Percentiles rank a stretch among this genome's conserved stretches.
Conservation (phyloP, 1,140 invertebrate genomes). For the Pristionchus pacificus region DNA sequence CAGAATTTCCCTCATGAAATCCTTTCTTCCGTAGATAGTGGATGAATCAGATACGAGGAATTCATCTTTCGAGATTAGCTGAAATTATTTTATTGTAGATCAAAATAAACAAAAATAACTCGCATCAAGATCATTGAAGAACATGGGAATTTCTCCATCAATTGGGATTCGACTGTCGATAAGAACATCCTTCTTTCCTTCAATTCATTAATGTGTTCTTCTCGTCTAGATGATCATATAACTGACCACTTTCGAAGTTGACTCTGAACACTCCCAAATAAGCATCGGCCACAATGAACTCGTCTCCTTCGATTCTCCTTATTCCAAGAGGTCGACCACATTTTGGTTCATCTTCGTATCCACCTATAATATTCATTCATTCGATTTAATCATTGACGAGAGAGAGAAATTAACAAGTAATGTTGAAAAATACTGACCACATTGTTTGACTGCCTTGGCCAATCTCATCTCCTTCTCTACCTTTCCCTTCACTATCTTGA, state of each 20-base stretch:
- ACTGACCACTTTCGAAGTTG: slow-evolving; percentile 42
- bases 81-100: too few relatives aligned
- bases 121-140: slow-evolving; percentile 43
- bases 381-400: neutral
- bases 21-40: slow-evolving; percentile 55
- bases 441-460: slow-evolving; percentile 26
- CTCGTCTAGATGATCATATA: neutral
- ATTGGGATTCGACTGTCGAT: slow-evolving; percentile 22
- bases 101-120: too few relatives aligned
- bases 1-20: slow-evolving; percentile 57
- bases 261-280: slow-evolving; percentile 48
- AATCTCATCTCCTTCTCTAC: slow-evolving; percentile 40
- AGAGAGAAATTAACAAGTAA: slow-evolving; percentile 3
- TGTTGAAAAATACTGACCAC: slow-evolving; percentile 20
- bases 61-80: slow-evolving; percentile 34
- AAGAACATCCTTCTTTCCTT: slow-evolving; percentile 23
- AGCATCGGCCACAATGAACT: slow-evolving; percentile 47
- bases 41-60: slow-evolving; percentile 59
- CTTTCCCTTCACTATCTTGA: slow-evolving; percentile 50
- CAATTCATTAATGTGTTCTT: neutral
- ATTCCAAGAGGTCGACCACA: slow-evolving; percentile 53
- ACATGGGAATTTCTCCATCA: slow-evolving; percentile 28
- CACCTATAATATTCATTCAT: slow-evolving; percentile 12
- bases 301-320: slow-evolving; percentile 39
- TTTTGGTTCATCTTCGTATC: slow-evolving; percentile 39